Evolutionary conservation across 2,888 invertebrate species (phyloP).

Genomic region (Synanthedon vespiformis): DNA sequence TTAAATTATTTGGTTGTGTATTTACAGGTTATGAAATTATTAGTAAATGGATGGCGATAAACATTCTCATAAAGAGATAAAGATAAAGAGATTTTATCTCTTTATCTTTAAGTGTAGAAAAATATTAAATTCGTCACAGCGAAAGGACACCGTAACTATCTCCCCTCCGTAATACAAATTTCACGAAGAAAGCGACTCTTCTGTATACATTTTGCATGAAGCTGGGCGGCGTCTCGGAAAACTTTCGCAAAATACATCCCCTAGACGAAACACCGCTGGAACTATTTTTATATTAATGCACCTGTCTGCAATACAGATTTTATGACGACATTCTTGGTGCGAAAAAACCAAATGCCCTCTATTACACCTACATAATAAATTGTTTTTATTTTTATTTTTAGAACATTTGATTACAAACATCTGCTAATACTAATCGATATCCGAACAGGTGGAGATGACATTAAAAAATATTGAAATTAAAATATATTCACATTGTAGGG

Average conservation of each 20-base stretch:
- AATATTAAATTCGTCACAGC: constrained; percentile 31
- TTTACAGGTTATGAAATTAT: too few species aligned
- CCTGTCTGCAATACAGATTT: constrained; percentile 1
- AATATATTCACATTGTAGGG: too few species aligned
- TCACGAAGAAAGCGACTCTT: constrained; percentile 24
- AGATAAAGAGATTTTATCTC: too few species aligned
- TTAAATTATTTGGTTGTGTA: too few species aligned
- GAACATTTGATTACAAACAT: background rate
- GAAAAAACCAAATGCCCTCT: too few species aligned
- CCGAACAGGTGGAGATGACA: too few species aligned
- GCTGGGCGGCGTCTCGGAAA: constrained; percentile 9
- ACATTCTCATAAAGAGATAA: too few species aligned
- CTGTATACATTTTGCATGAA: constrained; percentile 62
- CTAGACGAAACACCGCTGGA: constrained; percentile 22
- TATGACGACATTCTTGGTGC: constrained; percentile 3
- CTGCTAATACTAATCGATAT: background rate
- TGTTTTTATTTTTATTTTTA: background rate
- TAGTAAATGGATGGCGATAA: too few species aligned
- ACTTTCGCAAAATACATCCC: constrained; percentile 1
- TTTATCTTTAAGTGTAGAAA: constrained; percentile 15
- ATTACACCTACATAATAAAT: too few species aligned
- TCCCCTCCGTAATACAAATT: constrained; percentile 30
- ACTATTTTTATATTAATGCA: constrained; percentile 26
- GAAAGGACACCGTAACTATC: constrained; percentile 25
- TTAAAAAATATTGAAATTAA: too few species aligned